These are phyloP conservation scores for Cervus canadensis DNA, from an alignment of 2,113 vertebrate genomes.

Conservation along the genomic window DNA sequence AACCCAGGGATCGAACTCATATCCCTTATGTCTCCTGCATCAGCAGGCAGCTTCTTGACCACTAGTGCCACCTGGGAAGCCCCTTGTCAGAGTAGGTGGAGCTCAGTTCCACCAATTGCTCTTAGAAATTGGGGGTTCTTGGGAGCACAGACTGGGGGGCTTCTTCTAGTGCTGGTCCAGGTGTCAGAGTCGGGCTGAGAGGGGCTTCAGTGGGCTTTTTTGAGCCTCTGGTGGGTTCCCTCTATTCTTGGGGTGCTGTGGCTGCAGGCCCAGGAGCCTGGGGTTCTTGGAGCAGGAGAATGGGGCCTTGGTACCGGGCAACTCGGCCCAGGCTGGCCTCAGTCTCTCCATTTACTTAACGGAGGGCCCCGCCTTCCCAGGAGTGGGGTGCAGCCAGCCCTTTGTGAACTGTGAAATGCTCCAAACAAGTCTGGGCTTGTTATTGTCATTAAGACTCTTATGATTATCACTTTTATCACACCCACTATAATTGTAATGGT, in stretches of 20 bases:
- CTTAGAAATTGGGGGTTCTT: background rate
- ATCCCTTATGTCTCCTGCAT: background rate
- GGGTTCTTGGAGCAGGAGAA: background rate
- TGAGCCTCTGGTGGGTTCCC: background rate
- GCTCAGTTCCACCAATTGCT: background rate
- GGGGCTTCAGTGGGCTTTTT: background rate
- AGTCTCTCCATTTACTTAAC: background rate
- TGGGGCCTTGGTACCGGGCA: accelerated
- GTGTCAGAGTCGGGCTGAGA: background rate
- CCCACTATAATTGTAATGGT: background rate
- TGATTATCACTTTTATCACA: background rate
- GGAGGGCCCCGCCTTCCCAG: background rate
- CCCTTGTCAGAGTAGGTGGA: background rate
- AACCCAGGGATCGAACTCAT: background rate
- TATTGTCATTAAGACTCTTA: background rate
- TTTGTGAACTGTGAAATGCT: background rate
- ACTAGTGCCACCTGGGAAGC: background rate
- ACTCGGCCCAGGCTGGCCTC: background rate
- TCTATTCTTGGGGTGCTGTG: accelerated
- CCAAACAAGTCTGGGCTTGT: accelerated
- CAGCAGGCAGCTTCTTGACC: background rate
- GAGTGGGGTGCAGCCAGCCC: accelerated
- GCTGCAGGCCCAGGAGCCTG: accelerated
- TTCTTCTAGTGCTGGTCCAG: background rate
- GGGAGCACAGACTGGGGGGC: accelerated